phyloP scores from a whole-genome alignment of 2,113 vertebrate species.

The Epinephelus moara region DNA sequence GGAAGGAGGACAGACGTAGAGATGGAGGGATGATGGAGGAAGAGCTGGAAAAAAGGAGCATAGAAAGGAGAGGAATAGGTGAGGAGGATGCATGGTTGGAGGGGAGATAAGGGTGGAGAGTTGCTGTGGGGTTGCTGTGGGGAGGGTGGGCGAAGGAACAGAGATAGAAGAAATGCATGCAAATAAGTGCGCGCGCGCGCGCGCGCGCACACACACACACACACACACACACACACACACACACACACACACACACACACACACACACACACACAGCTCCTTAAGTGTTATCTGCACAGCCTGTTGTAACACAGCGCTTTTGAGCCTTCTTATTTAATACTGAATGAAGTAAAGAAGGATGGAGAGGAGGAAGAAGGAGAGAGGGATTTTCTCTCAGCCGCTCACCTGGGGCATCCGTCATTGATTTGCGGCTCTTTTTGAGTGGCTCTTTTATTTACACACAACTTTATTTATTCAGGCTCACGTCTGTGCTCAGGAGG shows the following conservation, averaged over 20 bases:
- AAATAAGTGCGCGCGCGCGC: background rate
- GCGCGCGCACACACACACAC: background rate
- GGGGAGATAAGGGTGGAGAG: slow-evolving; percentile 3
- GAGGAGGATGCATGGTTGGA: slow-evolving; percentile 18
- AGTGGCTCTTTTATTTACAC: slow-evolving; percentile 73
- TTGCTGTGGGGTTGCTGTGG: background rate
- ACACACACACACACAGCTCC: background rate
- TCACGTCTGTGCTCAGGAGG: slow-evolving; percentile 37
- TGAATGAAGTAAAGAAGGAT: background rate
- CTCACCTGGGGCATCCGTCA: slow-evolving; percentile 39
- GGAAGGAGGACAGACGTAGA: background rate
- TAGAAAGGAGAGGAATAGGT: background rate
- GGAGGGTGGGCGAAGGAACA: slow-evolving; percentile 1
- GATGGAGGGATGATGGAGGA: slow-evolving; percentile 9
- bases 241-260: background rate
- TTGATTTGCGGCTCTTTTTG: slow-evolving; percentile 66
- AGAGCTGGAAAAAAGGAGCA: background rate
- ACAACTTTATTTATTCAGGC: slow-evolving; percentile 71
- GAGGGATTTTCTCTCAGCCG: background rate
- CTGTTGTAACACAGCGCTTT: background rate
- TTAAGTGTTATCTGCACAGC: slow-evolving; percentile 6
- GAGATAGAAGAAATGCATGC: slow-evolving; percentile 18
- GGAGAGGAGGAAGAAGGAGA: background rate
- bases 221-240: background rate
- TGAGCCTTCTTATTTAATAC: slow-evolving; percentile 32